Percentiles rank a stretch among this genome's conserved stretches.
These are phyloP conservation scores for Lycia hirtaria DNA, from an alignment of 2,888 invertebrate species.

Conservation along the genomic window DNA sequence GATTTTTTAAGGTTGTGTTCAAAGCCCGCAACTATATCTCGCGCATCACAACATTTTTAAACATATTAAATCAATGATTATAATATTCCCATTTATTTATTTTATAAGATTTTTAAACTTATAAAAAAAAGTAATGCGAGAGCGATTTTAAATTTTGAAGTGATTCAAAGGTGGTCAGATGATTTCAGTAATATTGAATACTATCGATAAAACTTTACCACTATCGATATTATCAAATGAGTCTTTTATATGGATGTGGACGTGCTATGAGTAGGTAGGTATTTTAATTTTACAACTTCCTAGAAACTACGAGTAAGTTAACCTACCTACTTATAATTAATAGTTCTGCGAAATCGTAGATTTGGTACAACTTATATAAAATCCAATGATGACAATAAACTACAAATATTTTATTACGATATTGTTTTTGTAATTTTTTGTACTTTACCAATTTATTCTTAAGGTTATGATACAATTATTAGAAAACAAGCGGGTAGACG, in stretches of 20 bases:
- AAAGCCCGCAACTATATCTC: too few species aligned
- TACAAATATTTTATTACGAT: background rate
- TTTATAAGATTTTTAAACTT: too few species aligned
- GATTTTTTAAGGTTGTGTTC: too few species aligned
- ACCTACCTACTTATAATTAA: background rate
- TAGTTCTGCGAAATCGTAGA: background rate
- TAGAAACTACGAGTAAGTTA: background rate
- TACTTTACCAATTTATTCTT: slow-evolving; percentile 2
- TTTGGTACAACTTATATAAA: background rate
- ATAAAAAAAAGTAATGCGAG: too few species aligned
- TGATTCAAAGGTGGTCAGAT: too few species aligned
- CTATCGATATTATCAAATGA: background rate
- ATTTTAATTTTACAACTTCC: slow-evolving; percentile 1
- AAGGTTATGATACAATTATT: too few species aligned
- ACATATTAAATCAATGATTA: background rate
- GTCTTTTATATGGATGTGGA: background rate
- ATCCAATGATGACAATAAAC: slow-evolving; percentile 3
- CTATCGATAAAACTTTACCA: background rate
- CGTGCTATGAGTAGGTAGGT: background rate
- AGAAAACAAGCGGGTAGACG: too few species aligned
- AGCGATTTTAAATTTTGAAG: too few species aligned
- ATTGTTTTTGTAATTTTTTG: slow-evolving; percentile 4
- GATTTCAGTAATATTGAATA: background rate
- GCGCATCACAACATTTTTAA: too few species aligned
- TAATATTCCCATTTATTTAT: background rate